phyloP scores from a whole-genome alignment of 2,113 vertebrate species.

The Notarius quadriscutis region DNA sequence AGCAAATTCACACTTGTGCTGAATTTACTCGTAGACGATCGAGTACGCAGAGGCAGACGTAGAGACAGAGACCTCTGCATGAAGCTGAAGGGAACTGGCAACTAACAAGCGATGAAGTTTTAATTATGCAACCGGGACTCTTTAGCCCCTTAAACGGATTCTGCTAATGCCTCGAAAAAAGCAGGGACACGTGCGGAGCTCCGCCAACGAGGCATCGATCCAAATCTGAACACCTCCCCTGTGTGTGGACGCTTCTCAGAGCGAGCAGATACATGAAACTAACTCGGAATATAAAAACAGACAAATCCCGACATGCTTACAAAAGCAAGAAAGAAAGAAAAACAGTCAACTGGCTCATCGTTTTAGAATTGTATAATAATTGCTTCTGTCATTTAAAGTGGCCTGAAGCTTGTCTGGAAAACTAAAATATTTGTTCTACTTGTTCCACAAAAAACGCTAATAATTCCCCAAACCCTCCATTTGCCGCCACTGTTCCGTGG shows the following conservation, averaged over 20 bases:
- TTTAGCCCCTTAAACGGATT: constrained; percentile 39
- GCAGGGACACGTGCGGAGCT: background rate
- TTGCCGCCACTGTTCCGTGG: background rate
- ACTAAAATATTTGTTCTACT: background rate
- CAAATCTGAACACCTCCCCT: constrained; percentile 14
- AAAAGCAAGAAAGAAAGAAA: no score
- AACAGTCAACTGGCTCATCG: background rate
- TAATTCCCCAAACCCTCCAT: background rate
- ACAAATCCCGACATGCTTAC: background rate
- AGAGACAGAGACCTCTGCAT: constrained; percentile 26
- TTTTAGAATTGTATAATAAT: background rate
- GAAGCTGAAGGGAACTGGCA: constrained; percentile 35
- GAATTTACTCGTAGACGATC: constrained; percentile 22
- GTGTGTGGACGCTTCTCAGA: background rate
- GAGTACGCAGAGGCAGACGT: background rate
- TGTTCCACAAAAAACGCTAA: background rate
- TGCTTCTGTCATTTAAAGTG: background rate
- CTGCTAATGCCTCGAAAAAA: background rate
- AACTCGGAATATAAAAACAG: background rate
- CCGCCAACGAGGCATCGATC: constrained; percentile 11
- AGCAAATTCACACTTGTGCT: background rate
- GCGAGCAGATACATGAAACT: constrained; percentile 3
- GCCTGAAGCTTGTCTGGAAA: background rate
- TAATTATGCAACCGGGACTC: constrained; percentile 57
- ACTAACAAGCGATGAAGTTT: constrained; percentile 53